phyloP scores from a whole-genome alignment of 2,797 vertebrate genomes.

The Pteropus rufus region DNA sequence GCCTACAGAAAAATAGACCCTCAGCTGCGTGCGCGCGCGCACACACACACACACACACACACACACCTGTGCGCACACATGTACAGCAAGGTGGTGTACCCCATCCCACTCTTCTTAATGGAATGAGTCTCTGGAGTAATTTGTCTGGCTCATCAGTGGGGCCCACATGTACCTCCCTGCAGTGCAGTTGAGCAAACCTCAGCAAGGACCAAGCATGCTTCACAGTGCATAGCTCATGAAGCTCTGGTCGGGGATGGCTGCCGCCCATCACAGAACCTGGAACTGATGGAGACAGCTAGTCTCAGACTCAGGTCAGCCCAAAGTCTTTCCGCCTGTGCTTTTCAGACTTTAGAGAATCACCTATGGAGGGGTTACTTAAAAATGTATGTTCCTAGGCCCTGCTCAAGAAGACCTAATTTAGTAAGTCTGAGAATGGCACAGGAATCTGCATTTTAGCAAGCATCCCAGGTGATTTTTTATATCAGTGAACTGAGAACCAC shows the following conservation, averaged over 20 bases:
- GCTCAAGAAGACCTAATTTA: background rate
- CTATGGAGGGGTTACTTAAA: background rate
- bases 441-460: background rate
- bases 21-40: background rate
- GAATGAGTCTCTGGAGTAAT: background rate
- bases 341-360: background rate
- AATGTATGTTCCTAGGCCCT: background rate
- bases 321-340: background rate
- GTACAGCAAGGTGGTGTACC: background rate
- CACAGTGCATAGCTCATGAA: rapidly evolving
- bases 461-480: background rate
- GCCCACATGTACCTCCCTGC: background rate
- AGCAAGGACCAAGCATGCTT: background rate
- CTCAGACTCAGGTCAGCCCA: background rate
- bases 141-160: background rate
- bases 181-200: too few relatives aligned
- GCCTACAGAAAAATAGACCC: background rate
- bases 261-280: background rate
- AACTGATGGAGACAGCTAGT: background rate
- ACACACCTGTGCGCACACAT: background rate
- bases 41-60: too few relatives aligned
- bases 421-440: background rate
- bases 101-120: background rate
- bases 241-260: background rate
- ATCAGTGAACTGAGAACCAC: background rate